phyloP scores from a whole-genome alignment of 2,888 invertebrate genomes.

The Mythimna impura region DNA sequence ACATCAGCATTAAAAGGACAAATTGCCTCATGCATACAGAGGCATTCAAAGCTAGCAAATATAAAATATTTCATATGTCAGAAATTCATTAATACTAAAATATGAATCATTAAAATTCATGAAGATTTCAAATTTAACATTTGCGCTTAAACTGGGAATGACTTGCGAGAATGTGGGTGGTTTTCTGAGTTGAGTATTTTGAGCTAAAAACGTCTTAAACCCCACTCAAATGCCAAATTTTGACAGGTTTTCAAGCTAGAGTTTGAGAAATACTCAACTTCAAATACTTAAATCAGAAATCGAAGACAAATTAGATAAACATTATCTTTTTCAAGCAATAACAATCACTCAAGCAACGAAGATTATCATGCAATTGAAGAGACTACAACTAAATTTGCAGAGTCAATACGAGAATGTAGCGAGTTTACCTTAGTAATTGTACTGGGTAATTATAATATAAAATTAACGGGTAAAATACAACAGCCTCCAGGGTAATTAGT shows the following conservation, averaged over 20 bases:
- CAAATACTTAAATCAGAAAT: too few relatives aligned
- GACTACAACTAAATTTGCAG: background rate
- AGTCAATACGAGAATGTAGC: slow-evolving; percentile 4
- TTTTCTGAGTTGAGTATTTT: too few relatives aligned
- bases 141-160: slow-evolving; percentile 27
- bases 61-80: slow-evolving; percentile 22
- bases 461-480: slow-evolving; percentile 33
- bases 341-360: slow-evolving; percentile 12
- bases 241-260: too few relatives aligned
- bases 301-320: background rate
- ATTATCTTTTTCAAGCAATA: slow-evolving; percentile 13
- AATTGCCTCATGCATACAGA: slow-evolving; percentile 38
- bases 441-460: slow-evolving; percentile 51
- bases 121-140: slow-evolving; percentile 8
- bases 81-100: slow-evolving; percentile 28
- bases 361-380: slow-evolving; percentile 32
- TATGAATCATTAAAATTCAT: slow-evolving; percentile 35
- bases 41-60: slow-evolving; percentile 29
- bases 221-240: too few relatives aligned
- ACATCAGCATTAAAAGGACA: slow-evolving; percentile 25
- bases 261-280: too few relatives aligned
- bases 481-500: slow-evolving; percentile 44
- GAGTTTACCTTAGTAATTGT: slow-evolving; percentile 36
- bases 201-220: too few relatives aligned
- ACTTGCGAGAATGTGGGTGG: slow-evolving; percentile 15